Conservation (phyloP, 2,113 vertebrate genomes). For the Cyanistes caeruleus region DNA sequence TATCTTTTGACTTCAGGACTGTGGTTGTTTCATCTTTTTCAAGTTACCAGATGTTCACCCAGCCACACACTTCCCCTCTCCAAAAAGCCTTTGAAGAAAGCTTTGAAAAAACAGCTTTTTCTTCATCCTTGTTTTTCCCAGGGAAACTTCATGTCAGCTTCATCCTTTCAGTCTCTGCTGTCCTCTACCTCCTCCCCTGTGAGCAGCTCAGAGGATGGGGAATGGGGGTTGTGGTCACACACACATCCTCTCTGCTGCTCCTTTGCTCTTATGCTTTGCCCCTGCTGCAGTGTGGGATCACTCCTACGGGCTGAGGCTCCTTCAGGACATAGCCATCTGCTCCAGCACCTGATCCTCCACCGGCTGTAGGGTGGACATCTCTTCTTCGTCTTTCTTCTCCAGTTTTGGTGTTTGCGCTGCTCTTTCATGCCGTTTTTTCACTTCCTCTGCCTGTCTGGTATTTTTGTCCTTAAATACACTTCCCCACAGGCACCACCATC, state of each 20-base stretch:
- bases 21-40: neutral
- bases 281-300: neutral
- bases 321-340: neutral
- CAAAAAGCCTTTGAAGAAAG: neutral
- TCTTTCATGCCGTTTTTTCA: neutral
- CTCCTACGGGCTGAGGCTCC: neutral
- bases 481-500: neutral
- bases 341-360: rapidly evolving
- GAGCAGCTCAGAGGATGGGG: neutral
- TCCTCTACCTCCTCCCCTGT: neutral
- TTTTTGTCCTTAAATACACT: neutral
- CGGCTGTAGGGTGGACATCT: neutral
- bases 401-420: neutral
- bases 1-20: neutral
- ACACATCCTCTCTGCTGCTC: rapidly evolving
- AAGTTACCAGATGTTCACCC: neutral
- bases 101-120: neutral
- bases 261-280: neutral
- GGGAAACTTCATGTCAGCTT: neutral
- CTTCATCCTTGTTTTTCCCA: neutral
- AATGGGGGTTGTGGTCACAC: neutral
- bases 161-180: neutral
- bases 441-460: neutral
- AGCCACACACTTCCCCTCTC: neutral
- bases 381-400: neutral